These are phyloP conservation scores for Calameuta idolon DNA, from an alignment of 2,888 invertebrate genomes.

Conservation along the genomic window DNA sequence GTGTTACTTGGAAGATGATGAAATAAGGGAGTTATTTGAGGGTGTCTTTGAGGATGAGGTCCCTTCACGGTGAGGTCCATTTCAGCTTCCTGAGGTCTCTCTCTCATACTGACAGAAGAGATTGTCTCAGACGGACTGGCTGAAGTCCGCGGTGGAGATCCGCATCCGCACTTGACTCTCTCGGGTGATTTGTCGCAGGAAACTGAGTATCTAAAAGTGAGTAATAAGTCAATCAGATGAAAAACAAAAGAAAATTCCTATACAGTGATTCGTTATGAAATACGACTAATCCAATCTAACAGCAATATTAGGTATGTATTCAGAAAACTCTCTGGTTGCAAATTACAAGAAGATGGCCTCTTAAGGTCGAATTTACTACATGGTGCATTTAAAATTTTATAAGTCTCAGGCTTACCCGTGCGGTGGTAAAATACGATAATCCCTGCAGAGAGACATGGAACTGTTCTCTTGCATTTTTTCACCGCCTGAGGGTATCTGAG, in stretches of 20 bases:
- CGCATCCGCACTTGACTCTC: conserved; percentile 57
- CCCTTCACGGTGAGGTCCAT: conserved; percentile 63
- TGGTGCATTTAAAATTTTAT: background rate
- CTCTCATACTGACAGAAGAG: conserved; percentile 22
- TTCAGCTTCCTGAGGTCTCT: conserved; percentile 59
- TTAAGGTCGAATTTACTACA: background rate
- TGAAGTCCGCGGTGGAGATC: conserved; percentile 51
- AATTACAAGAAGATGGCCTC: background rate
- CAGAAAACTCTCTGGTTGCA: background rate
- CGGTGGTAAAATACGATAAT: conserved; percentile 56
- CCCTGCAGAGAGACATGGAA: conserved; percentile 50
- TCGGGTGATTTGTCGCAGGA: conserved; percentile 59
- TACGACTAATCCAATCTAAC: background rate
- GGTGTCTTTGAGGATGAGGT: conserved; percentile 46
- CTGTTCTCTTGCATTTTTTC: conserved; percentile 46
- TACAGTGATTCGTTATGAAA: background rate
- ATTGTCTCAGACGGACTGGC: conserved; percentile 43
- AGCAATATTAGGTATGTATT: background rate
- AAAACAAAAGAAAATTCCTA: background rate
- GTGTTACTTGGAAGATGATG: conserved; percentile 48
- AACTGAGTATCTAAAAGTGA: conserved; percentile 47
- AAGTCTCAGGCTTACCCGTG: conserved; percentile 48
- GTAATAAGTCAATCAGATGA: background rate
- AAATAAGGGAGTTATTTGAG: conserved; percentile 50
- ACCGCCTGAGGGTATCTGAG: conserved; percentile 32